Conservation (phyloP, 2,888 invertebrate species). For the Sussaba pulchella region DNA sequence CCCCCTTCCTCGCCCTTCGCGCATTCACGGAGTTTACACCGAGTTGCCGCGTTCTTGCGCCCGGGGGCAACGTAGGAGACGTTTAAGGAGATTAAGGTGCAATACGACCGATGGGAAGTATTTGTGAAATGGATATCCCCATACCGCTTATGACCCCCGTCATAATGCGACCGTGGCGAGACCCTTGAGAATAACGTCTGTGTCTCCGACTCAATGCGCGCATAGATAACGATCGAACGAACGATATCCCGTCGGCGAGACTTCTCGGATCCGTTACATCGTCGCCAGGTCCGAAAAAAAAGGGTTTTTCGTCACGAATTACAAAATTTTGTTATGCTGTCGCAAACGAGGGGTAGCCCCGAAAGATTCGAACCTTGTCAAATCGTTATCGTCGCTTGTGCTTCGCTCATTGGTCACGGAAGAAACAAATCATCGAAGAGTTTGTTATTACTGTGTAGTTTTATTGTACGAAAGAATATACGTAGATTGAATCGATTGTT, state of each 20-base stretch:
- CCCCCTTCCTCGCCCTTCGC: no score
- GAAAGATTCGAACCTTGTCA: no score
- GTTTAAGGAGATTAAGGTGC: slow-evolving; percentile 66
- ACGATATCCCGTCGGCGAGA: slow-evolving; percentile 7
- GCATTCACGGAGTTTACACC: slow-evolving; percentile 29
- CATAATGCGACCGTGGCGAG: slow-evolving; percentile 42
- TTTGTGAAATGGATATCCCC: slow-evolving; percentile 70
- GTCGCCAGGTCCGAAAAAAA: neutral
- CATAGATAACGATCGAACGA: slow-evolving; percentile 13
- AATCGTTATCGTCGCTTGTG: no score
- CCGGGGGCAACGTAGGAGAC: slow-evolving; percentile 24
- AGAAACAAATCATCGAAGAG: no score
- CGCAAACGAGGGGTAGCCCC: no score
- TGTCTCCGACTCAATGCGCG: neutral
- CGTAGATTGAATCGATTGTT: no score
- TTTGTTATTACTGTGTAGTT: no score
- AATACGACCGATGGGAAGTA: slow-evolving; percentile 57
- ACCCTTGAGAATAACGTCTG: neutral
- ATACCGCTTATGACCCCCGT: slow-evolving; percentile 46
- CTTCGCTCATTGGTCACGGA: no score
- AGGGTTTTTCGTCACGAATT: neutral
- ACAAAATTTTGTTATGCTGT: no score
- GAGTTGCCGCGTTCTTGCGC: slow-evolving; percentile 19
- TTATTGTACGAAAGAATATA: no score
- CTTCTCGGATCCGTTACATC: neutral